phyloP scores from a whole-genome alignment of 2,113 vertebrate genomes.

The Symphodus melops region DNA sequence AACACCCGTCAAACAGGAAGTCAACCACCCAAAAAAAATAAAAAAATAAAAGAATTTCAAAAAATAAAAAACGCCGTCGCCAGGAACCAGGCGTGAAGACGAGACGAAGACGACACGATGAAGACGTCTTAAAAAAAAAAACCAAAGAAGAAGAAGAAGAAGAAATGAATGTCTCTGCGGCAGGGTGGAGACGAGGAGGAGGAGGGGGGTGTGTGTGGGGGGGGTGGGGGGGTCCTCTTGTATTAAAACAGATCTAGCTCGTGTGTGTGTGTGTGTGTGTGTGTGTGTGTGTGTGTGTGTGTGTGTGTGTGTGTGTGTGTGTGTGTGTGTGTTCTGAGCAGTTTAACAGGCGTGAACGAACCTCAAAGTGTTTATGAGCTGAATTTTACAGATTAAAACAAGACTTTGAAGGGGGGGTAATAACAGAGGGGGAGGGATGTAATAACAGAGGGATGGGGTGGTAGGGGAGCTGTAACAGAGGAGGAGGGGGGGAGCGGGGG shows the following conservation, averaged over 20 bases:
- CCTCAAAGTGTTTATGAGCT: slow-evolving; percentile 38
- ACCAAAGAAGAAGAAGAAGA: neutral
- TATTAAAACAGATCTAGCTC: slow-evolving; percentile 32
- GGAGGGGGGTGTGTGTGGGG: slow-evolving; percentile 9
- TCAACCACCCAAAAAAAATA: no score
- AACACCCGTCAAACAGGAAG: no score
- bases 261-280: slow-evolving; percentile 8
- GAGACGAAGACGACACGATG: slow-evolving; percentile 30
- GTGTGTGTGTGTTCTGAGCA: neutral
- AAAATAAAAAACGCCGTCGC: no score
- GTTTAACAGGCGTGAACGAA: slow-evolving; percentile 45
- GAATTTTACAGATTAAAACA: slow-evolving; percentile 58
- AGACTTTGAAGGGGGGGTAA: slow-evolving; percentile 40
- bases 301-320: neutral
- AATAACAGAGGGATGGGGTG: no score
- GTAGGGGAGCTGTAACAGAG: no score
- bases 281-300: neutral
- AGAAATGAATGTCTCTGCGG: slow-evolving; percentile 9
- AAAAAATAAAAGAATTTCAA: no score
- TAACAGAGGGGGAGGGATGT: neutral
- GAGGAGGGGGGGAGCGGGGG: slow-evolving; percentile 8
- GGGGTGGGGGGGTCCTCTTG: slow-evolving; percentile 8
- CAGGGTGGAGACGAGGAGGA: slow-evolving; percentile 25
- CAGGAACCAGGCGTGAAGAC: slow-evolving; percentile 3
- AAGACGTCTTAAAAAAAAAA: neutral